phyloP scores from a whole-genome alignment of 2,888 invertebrate genomes.

The Drosophila anceps region DNA sequence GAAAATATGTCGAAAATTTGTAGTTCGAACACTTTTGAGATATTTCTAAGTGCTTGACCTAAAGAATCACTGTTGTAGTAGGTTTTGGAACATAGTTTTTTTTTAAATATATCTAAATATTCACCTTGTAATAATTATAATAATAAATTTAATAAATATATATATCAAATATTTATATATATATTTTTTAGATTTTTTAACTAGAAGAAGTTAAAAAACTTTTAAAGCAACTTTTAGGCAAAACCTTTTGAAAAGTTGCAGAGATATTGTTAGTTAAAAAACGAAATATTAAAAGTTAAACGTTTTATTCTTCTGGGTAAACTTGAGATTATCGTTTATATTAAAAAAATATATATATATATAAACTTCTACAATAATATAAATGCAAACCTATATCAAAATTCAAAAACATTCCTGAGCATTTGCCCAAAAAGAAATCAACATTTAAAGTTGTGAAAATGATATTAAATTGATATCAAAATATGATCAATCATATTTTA shows the following conservation, averaged over 20 bases:
- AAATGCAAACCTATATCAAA: background rate
- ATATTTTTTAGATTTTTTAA: background rate
- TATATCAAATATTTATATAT: background rate
- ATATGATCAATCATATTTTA: too few species aligned
- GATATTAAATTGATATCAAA: too few species aligned
- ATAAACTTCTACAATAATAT: background rate
- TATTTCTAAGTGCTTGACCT: conserved; percentile 1
- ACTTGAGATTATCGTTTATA: background rate
- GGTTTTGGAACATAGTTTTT: background rate
- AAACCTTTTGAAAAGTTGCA: too few species aligned
- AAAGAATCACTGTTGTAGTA: background rate
- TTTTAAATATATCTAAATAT: background rate
- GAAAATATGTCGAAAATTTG: conserved; percentile 1
- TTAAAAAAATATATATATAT: too few species aligned
- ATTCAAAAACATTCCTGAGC: background rate
- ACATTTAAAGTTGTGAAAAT: too few species aligned
- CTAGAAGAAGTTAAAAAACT: background rate
- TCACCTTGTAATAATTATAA: too few species aligned
- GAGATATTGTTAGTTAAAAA: too few species aligned
- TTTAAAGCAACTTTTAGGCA: too few species aligned
- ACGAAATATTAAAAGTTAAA: too few species aligned
- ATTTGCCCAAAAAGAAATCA: background rate
- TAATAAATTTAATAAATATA: too few species aligned
- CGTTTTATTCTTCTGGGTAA: too few species aligned
- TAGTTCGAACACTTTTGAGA: background rate